A percentile compares a stretch with the other conserved stretches of the same genome.
These are phyloP conservation scores for Gavialis gangeticus DNA, from an alignment of 2,113 vertebrate species.

Conservation along the genomic window DNA sequence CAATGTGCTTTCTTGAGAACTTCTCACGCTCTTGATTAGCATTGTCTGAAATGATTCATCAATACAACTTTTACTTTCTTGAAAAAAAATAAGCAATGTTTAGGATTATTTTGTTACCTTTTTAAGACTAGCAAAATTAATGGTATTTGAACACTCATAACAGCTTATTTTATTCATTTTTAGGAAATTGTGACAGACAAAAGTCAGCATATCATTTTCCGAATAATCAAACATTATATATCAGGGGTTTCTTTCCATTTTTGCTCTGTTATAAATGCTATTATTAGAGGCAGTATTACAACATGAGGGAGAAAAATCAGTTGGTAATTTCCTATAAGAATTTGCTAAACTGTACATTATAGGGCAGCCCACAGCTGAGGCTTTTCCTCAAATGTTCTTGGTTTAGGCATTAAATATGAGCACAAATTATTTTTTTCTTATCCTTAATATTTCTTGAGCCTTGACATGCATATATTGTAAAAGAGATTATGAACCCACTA, in stretches of 20 bases:
- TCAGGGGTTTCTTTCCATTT: slow-evolving; percentile 27
- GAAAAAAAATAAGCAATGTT: not conserved
- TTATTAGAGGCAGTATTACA: not conserved
- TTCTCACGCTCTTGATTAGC: slow-evolving; percentile 76
- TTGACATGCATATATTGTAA: not conserved
- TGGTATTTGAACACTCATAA: not conserved
- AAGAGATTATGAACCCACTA: not conserved
- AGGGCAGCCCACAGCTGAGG: not conserved
- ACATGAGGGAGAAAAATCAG: not conserved
- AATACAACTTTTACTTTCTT: slow-evolving; percentile 53
- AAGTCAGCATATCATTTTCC: slow-evolving; percentile 68
- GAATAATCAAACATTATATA: slow-evolving; percentile 47
- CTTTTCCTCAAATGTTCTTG: not conserved
- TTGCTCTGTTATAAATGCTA: not conserved
- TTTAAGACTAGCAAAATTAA: slow-evolving; percentile 37
- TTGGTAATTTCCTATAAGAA: not conserved
- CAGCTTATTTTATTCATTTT: not conserved
- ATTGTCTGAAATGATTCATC: slow-evolving; percentile 70
- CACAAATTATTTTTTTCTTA: not conserved
- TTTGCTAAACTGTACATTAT: not conserved
- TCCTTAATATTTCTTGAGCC: not conserved
- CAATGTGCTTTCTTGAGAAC: slow-evolving; percentile 79
- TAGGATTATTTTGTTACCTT: slow-evolving; percentile 44
- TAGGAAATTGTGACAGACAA: slow-evolving; percentile 59
- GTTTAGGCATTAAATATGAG: not conserved